Evolutionary conservation across 1,140 invertebrate genomes (phyloP), one percentile per base, ranked within the genome.

Genomic region (Drosophila nasuta): DNA sequence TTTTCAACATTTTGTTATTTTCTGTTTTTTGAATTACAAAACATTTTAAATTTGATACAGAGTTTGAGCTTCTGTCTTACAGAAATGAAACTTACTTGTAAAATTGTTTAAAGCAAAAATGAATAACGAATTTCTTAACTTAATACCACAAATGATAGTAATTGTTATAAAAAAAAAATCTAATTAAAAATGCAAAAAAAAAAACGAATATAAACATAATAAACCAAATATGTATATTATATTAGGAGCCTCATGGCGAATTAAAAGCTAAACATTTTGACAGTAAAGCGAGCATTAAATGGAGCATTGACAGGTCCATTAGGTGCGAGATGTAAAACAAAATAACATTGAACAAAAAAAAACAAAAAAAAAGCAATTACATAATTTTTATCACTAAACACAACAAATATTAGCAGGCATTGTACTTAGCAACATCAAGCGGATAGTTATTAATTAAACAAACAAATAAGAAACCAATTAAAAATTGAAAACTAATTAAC

Each of bases 91-190:
- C 41, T 28, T 46, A 77, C 30, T 52, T 80, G 60, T 74, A 54
- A 79, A 79, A 79, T 68, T 68, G 64, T 79, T 79, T 73, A 76
- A 79, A 65, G 63, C 57, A 70, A 79, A 20, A 54, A 76, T 71
- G 72, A 81, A 75, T 79, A 81, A 76, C 79, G 79, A 81, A 81
- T 81, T 81, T 81, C 79, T 78, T 81, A 81, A 79, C 41, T 52
- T 71, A 58, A 45, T 41, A 66, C 54, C 48, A 75, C 54, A 73
- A 51, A 65, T 70, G 30, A 80, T 77, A 74, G 71, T 52, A 71
- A 78, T 78, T 80, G 75, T 80, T 80, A 77, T 74, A 63, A 58
- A 70, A 62, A 62, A 65, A 56, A 70, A 69, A 59, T n/a, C 43
- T 57, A 30, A 57, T 48, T 7, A 56, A 28, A 57, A 63, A 58